phyloP scores from a whole-genome alignment of 2,888 invertebrate genomes.

The Diaphora mendica region DNA sequence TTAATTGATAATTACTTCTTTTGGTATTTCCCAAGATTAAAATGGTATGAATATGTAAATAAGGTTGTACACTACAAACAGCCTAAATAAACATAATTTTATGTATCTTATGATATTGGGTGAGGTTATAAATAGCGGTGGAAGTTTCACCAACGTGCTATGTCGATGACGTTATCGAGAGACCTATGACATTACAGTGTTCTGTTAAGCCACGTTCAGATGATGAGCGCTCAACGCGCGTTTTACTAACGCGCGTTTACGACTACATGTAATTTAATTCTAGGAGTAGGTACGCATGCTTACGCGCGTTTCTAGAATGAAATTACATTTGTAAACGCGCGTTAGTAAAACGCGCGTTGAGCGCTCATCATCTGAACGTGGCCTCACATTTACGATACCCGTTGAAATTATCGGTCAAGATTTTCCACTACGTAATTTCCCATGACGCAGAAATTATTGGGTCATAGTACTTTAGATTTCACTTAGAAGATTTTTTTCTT shows the following conservation, averaged over 20 bases:
- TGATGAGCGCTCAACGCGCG: too few relatives aligned
- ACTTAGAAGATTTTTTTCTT: too few relatives aligned
- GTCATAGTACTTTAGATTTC: neutral
- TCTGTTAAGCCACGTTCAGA: too few relatives aligned
- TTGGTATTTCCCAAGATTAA: neutral
- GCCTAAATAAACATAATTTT: neutral
- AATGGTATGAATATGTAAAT: neutral
- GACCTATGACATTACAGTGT: slow-evolving; percentile 11
- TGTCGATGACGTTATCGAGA: neutral
- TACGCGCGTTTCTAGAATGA: too few relatives aligned
- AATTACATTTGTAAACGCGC: too few relatives aligned
- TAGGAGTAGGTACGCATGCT: too few relatives aligned
- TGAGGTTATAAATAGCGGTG: neutral
- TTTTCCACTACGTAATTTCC: slow-evolving; percentile 7
- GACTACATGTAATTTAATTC: too few relatives aligned
- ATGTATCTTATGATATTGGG: neutral
- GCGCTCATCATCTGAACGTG: too few relatives aligned
- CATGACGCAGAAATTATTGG: neutral
- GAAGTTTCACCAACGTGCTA: neutral
- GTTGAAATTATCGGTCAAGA: neutral
- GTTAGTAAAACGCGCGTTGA: too few relatives aligned
- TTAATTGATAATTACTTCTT: neutral
- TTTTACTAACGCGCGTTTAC: too few relatives aligned
- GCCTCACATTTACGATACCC: too few relatives aligned
- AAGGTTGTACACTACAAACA: neutral